Conservation (phyloP, 1,140 invertebrate species). For the Schlechtendalia chinensis region DNA sequence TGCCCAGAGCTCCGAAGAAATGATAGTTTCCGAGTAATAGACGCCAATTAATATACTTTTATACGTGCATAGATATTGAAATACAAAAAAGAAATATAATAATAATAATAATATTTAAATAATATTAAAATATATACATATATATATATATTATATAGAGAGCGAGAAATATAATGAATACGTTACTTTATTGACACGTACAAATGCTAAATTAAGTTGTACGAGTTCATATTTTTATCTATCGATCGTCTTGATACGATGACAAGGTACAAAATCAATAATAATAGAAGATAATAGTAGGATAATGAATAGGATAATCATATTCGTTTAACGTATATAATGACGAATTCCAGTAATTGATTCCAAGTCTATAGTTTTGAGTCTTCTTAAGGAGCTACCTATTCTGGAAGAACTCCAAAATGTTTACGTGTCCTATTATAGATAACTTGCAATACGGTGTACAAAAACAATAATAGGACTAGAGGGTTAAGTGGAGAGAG, state of each 20-base stretch:
- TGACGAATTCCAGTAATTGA: background rate
- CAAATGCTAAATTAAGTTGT: background rate
- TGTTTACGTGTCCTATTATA: background rate
- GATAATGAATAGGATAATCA: background rate
- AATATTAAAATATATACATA: no score
- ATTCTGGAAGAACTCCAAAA: background rate
- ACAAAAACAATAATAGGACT: background rate
- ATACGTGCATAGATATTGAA: background rate
- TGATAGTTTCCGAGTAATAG: background rate
- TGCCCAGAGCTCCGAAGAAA: conserved; percentile 1
- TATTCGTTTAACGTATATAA: background rate
- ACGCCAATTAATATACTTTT: conserved; percentile 16
- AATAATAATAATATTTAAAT: no score
- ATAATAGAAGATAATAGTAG: no score
- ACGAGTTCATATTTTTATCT: background rate
- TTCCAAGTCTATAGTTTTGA: background rate
- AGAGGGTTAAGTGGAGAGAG: no score
- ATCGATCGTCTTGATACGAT: background rate
- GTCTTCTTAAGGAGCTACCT: background rate
- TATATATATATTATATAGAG: no score
- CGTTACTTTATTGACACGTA: background rate
- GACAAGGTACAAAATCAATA: background rate
- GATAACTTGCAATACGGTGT: background rate
- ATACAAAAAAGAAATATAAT: no score
- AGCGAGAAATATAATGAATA: background rate